Percentiles rank a stretch among this genome's conserved stretches.
Conservation (phyloP, 1,140 invertebrate genomes). For the Holotrichia oblita region DNA sequence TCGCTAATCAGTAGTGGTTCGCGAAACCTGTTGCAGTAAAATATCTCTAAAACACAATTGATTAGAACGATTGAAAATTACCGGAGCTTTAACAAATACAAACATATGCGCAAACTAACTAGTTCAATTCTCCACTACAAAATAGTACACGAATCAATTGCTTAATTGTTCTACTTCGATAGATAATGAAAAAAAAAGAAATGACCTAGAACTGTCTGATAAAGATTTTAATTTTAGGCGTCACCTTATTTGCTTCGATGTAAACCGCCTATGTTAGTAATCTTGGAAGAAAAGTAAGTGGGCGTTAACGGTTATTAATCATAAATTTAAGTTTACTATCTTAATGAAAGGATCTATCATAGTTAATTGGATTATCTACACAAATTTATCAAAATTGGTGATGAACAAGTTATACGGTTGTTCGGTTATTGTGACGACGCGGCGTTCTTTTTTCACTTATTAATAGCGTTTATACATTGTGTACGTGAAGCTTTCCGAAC, state of each 20-base stretch:
- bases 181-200: background rate
- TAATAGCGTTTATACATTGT: background rate
- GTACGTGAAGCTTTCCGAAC: background rate
- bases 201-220: background rate
- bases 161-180: background rate
- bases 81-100: no score
- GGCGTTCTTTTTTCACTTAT: background rate
- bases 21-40: no score
- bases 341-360: constrained; percentile 34
- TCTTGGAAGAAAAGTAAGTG: background rate
- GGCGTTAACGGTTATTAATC: background rate
- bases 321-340: constrained; percentile 22
- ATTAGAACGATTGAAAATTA: no score
- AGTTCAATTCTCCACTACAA: no score
- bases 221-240: background rate
- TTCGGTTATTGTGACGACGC: background rate
- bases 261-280: background rate
- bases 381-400: constrained; percentile 23
- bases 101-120: no score
- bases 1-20: no score
- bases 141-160: background rate
- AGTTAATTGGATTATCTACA: constrained; percentile 32
- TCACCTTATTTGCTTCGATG: background rate
- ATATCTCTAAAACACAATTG: no score
- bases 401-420: background rate